These are phyloP conservation scores for Agrotis exclamationis DNA, from an alignment of 2,888 invertebrate genomes.

Conservation along the genomic window DNA sequence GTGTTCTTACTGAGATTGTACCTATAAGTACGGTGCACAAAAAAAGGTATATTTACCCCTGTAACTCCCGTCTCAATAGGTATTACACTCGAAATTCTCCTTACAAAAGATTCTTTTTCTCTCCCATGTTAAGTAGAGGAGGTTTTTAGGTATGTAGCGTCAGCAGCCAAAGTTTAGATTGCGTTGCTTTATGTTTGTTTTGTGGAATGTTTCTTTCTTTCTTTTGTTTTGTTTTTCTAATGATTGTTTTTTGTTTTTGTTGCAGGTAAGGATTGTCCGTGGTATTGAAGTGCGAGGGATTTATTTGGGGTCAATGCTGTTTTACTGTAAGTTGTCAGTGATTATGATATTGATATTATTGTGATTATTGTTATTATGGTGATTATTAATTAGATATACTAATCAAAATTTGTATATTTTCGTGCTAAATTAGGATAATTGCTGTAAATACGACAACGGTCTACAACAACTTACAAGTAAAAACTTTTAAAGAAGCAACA, in stretches of 20 bases:
- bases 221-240: constrained; percentile 33
- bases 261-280: constrained; percentile 57
- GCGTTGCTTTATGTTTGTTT: constrained; percentile 26
- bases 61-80: constrained; percentile 83
- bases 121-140: constrained; percentile 85
- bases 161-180: constrained; percentile 60
- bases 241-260: constrained; percentile 52
- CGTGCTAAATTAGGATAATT: no score
- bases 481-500: neutral
- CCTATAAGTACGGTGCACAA: constrained; percentile 81
- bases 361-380: no score
- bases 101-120: constrained; percentile 88
- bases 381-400: no score
- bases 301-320: constrained; percentile 3
- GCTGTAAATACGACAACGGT: no score
- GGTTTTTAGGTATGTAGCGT: constrained; percentile 80
- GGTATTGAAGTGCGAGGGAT: constrained; percentile 9
- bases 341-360: no score
- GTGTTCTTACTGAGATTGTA: neutral
- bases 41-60: constrained; percentile 83
- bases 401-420: no score
- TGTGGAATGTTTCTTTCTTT: constrained; percentile 30
- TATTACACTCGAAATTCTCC: constrained; percentile 85
- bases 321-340: constrained; percentile 34
- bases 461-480: no score